phyloP scores from a whole-genome alignment of 2,113 vertebrate genomes.

The Campylorhamphus procurvoides region DNA sequence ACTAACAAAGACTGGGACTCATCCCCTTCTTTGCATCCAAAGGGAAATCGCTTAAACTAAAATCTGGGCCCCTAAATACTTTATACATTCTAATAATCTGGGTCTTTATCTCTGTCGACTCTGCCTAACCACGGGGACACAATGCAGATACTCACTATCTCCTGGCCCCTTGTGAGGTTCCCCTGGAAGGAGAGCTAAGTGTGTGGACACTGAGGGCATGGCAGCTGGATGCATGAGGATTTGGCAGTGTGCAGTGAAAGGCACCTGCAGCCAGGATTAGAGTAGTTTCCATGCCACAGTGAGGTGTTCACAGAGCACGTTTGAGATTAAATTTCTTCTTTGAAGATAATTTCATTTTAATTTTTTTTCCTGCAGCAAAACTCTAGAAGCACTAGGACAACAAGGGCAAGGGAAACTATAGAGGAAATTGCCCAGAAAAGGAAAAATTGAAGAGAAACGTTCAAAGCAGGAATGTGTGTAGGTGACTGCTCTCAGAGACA shows the following conservation, averaged over 20 bases:
- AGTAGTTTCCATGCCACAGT: background rate
- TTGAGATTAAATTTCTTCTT: background rate
- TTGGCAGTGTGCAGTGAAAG: background rate
- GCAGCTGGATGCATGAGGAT: background rate
- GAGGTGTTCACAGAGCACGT: background rate
- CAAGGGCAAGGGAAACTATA: background rate
- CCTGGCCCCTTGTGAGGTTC: background rate
- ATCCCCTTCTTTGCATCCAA: background rate
- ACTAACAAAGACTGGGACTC: conserved; percentile 9
- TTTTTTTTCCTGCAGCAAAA: background rate
- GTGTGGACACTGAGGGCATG: background rate
- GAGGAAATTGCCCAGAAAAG: background rate
- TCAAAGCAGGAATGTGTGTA: background rate
- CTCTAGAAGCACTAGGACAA: background rate
- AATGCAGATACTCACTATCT: background rate
- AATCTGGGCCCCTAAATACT: conserved; percentile 25
- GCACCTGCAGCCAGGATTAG: background rate
- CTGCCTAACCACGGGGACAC: background rate
- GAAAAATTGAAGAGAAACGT: background rate
- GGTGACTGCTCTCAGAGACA: background rate
- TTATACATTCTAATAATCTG: background rate
- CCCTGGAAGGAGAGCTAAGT: background rate
- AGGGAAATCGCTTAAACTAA: conserved; percentile 14
- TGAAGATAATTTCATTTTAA: no score
- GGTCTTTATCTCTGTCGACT: conserved; percentile 38